Evolutionary conservation across 64 coral and sea anemone species (phyloP), one percentile per base, ranked within the genome.

Genomic region (Acropora tenuis): DNA sequence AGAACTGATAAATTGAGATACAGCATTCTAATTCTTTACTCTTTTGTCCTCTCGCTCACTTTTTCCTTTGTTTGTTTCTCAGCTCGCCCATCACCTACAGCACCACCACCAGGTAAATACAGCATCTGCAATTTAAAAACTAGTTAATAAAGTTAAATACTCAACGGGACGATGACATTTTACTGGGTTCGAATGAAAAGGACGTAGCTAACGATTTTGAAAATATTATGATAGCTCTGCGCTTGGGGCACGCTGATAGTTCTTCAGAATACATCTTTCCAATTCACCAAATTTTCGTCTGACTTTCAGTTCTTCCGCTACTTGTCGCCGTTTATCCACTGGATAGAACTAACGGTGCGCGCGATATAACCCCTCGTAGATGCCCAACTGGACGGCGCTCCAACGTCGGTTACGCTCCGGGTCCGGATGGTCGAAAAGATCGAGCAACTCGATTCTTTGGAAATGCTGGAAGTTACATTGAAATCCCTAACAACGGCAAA

Each of bases 401-500:
- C 5, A 61, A 90, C 8, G 88, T 87, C 1, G 48, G 41, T 40
- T 59, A 83, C 50, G 91, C 72, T 30, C 88, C 74, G 47, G 91
- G 91, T 4, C 95, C 95, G 30, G 92, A 93, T 79, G 95, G 95
- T 47, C 80, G 88, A 66, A 89, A 47, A 68, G 88, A 80, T 15
- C 74, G 88, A 30, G 84, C 95, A 5, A 93, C 92, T 40, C 76
- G 84, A 55, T 96, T 96, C 47, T 87, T 74, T 60, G 95, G 95
- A 10, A 93, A 79, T 41, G 44, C 41, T 20, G 76, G 74, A 19
- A 96, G 95, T 43, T 96, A 87, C 66, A 82, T 96, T 8, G 91
- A 96, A 82, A 96, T 96, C 15, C 88, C 95, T 47, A 96, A 96
- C 42, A 79, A 69, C 76, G 46, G 48, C 30, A 90, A 86, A 55